Conservation (phyloP, 2,797 vertebrate genomes). For the Enteromius trimaculatus region DNA sequence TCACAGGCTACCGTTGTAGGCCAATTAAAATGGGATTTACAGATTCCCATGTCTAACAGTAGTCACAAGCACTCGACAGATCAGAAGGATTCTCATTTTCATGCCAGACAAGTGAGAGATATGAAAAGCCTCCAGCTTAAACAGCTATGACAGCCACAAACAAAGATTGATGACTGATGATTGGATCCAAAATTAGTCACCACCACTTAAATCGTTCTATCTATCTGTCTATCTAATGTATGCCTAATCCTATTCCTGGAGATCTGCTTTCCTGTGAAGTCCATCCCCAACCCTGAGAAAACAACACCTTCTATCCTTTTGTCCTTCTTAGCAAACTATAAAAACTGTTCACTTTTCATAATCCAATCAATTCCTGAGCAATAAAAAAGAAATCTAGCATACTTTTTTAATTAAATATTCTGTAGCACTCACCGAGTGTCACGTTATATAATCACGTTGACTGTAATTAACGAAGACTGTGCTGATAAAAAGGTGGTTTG, state of each 20-base stretch:
- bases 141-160: not conserved
- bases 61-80: not conserved
- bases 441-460: not conserved
- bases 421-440: constrained; percentile 3
- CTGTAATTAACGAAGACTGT: not conserved
- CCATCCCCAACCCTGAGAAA: not conserved
- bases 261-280: not conserved
- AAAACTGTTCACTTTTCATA: not conserved
- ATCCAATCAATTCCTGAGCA: not conserved
- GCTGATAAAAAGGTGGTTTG: constrained; percentile 10
- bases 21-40: constrained; percentile 30
- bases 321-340: not conserved
- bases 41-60: constrained; percentile 20
- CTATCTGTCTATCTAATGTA: not conserved
- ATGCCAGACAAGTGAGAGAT: not conserved
- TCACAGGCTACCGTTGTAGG: not conserved
- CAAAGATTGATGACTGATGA: not conserved
- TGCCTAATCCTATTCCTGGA: no score
- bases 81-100: constrained; percentile 17
- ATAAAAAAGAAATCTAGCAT: not conserved
- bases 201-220: not conserved
- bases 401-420: not conserved
- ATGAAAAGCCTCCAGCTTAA: not conserved
- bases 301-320: not conserved
- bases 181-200: not conserved